Evolutionary conservation across 2,797 vertebrate genomes (phyloP).

Genomic region (Chrysocyon brachyurus): DNA sequence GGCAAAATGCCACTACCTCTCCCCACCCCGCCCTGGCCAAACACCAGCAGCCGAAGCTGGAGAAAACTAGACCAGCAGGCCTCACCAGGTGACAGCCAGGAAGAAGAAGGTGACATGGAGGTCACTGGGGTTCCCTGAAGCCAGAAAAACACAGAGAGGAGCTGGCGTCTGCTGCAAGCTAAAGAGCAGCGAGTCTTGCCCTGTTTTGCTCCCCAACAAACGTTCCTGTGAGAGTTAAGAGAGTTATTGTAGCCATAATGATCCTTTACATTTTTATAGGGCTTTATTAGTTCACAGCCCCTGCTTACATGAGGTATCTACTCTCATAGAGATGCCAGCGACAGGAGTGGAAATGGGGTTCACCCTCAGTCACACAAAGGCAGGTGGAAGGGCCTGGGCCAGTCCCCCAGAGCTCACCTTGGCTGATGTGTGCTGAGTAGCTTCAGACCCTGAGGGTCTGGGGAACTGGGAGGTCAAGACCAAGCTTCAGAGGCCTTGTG

Average conservation of each 20-base stretch:
- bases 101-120: not conserved
- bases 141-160: not conserved
- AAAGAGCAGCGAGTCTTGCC: not conserved
- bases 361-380: fast-evolving
- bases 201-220: not conserved
- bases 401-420: not conserved
- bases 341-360: not conserved
- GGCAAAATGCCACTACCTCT: not conserved
- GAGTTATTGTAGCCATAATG: not conserved
- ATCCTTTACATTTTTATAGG: not conserved
- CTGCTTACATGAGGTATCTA: fast-evolving
- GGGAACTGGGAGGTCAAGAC: not conserved
- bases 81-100: not conserved
- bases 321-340: not conserved
- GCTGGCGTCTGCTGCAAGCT: not conserved
- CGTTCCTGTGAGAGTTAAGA: not conserved
- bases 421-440: fast-evolving
- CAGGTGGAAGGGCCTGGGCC: fast-evolving
- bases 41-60: not conserved
- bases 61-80: not conserved
- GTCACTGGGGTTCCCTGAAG: not conserved
- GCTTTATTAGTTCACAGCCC: not conserved
- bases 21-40: not conserved
- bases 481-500: not conserved
- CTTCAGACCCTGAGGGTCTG: not conserved